These are phyloP conservation scores for Hippocampus mohnikei DNA, from an alignment of 2,113 vertebrate genomes.

Conservation along the genomic window DNA sequence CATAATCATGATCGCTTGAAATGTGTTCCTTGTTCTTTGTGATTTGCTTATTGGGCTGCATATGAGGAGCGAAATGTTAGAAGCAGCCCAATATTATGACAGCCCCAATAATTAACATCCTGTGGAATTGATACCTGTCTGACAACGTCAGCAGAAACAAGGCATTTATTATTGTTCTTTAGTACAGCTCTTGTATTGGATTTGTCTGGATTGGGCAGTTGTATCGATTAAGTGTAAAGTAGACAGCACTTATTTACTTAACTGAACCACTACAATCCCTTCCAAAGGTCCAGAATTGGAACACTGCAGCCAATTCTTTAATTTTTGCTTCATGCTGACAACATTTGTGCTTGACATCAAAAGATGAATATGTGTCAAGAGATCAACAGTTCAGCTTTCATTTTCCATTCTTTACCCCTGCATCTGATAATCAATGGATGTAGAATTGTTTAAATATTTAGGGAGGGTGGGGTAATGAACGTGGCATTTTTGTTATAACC, in stretches of 20 bases:
- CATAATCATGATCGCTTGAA: not conserved
- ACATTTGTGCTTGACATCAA: too few species aligned
- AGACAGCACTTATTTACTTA: too few species aligned
- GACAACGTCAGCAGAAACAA: too few species aligned
- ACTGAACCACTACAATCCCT: too few species aligned
- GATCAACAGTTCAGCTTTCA: too few species aligned
- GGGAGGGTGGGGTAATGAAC: not conserved
- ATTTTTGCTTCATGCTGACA: too few species aligned
- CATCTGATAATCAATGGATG: not conserved
- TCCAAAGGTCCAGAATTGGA: too few species aligned
- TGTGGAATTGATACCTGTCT: not conserved
- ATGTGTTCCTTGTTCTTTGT: not conserved
- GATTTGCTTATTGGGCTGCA: not conserved
- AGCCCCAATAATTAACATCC: not conserved
- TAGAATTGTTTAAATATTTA: not conserved
- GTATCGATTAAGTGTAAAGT: too few species aligned
- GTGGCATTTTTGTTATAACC: not conserved
- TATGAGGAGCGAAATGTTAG: not conserved
- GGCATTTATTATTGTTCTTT: not conserved
- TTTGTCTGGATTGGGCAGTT: too few species aligned
- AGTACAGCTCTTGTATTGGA: not conserved
- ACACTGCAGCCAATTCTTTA: too few species aligned
- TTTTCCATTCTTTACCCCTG: not conserved
- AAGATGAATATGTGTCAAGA: too few species aligned
- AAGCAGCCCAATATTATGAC: not conserved